These are phyloP conservation scores for Otolemur garnettii DNA, from an alignment of 2,113 vertebrate species.

Conservation along the genomic window DNA sequence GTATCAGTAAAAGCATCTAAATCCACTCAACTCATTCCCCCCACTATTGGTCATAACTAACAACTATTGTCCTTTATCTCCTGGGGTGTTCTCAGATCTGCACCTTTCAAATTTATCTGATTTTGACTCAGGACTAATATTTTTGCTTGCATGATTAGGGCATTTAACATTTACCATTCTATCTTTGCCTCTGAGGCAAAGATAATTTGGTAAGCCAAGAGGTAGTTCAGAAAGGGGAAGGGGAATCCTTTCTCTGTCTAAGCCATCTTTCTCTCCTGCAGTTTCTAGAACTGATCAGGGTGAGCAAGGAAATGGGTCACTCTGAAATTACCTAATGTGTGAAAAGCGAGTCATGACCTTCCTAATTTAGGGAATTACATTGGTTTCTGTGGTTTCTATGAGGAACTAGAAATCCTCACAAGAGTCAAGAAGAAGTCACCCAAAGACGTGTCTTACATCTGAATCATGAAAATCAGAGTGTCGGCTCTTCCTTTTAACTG, in stretches of 20 bases:
- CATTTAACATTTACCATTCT: constrained; percentile 49
- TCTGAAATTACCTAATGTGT: neutral
- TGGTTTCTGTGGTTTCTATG: neutral
- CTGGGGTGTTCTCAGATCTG: neutral
- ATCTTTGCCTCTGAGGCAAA: neutral
- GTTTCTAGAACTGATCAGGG: neutral
- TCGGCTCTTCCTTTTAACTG: constrained; percentile 56
- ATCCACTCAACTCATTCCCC: neutral
- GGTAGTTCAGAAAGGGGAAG: neutral
- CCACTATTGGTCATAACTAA: neutral
- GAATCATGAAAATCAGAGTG: neutral
- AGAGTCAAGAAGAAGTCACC: neutral
- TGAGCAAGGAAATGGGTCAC: neutral
- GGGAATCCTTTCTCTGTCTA: neutral
- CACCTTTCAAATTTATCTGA: neutral
- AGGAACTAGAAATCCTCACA: neutral
- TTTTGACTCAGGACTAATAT: neutral
- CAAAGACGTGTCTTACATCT: neutral
- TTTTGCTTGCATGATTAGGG: constrained; percentile 9
- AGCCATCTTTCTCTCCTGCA: neutral
- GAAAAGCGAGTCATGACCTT: neutral
- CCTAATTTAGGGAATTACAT: neutral
- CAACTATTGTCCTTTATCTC: neutral
- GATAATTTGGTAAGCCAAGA: neutral
- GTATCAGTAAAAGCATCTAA: neutral